Conservation (phyloP, 2,888 invertebrate species). For the Trichogramma evanescens region DNA sequence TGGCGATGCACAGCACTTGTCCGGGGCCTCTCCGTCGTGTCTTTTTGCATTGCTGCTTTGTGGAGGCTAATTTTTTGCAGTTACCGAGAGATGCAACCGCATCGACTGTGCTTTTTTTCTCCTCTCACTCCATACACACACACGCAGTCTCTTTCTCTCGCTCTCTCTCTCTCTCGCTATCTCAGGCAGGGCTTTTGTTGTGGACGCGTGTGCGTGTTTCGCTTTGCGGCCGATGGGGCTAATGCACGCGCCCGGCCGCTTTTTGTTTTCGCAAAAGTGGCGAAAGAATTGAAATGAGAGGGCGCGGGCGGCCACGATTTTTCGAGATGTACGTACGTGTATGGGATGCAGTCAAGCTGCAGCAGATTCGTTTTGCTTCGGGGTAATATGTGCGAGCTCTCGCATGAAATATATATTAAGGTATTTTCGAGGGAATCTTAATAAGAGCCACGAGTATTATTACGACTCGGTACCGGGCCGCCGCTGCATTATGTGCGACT, state of each 20-base stretch:
- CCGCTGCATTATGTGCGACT: no score
- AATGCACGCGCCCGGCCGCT: background rate
- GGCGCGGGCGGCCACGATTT: constrained; percentile 6
- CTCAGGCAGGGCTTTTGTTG: constrained; percentile 1
- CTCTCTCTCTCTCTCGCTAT: background rate
- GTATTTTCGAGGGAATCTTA: constrained; percentile 13
- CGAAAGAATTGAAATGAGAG: constrained; percentile 12
- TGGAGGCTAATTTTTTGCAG: constrained; percentile 5
- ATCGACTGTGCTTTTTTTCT: background rate
- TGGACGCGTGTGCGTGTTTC: background rate
- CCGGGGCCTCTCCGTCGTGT: background rate
- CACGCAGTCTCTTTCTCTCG: background rate
- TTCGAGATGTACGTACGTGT: background rate
- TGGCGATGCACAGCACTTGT: no score
- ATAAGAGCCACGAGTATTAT: background rate
- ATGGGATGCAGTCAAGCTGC: no score
- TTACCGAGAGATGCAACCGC: no score
- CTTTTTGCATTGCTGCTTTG: constrained; percentile 15
- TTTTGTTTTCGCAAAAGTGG: constrained; percentile 4
- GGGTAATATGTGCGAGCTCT: background rate
- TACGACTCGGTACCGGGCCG: no score
- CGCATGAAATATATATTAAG: constrained; percentile 3
- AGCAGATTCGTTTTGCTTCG: no score
- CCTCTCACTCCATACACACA: background rate
- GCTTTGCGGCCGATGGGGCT: background rate